Percentiles rank a stretch among this genome's conserved stretches.
phyloP scores from a whole-genome alignment of 2,888 invertebrate species.

The Drosophila trichaetosa region DNA sequence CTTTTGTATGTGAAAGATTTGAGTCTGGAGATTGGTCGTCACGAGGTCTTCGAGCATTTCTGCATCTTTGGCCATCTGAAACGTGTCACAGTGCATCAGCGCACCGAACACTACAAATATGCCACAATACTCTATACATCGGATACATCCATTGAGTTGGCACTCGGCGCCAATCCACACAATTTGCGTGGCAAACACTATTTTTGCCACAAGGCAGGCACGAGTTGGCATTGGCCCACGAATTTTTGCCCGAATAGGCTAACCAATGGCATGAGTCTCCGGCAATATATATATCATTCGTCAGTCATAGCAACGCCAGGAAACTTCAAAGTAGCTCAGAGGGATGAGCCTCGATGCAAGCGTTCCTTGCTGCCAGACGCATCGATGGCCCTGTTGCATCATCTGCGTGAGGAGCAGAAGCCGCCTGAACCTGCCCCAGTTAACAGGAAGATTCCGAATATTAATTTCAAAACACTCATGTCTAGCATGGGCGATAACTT shows the following conservation, averaged over 20 bases:
- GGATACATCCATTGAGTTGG: not conserved
- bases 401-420: not conserved
- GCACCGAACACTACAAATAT: constrained; percentile 13
- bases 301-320: not conserved
- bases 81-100: constrained; percentile 16
- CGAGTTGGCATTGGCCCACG: not conserved
- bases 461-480: not conserved
- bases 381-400: constrained; percentile 8
- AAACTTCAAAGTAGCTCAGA: not conserved
- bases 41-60: constrained; percentile 27
- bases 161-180: constrained; percentile 31
- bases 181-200: constrained; percentile 9
- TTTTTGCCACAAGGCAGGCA: constrained; percentile 7
- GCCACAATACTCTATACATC: constrained; percentile 17
- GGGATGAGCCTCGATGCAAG: not conserved
- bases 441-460: not conserved
- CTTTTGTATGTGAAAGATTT: constrained; percentile 24
- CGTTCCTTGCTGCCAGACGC: constrained; percentile 9
- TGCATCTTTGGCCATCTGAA: constrained; percentile 26
- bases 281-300: constrained; percentile 17
- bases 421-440: not conserved
- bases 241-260: not conserved
- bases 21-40: constrained; percentile 12
- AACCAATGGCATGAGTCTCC: not conserved
- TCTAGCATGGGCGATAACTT: constrained; percentile 13